Evolutionary conservation across 2,797 vertebrate species (phyloP), one percentile per base, ranked within the genome.

Genomic region (Scarus forsteni): DNA sequence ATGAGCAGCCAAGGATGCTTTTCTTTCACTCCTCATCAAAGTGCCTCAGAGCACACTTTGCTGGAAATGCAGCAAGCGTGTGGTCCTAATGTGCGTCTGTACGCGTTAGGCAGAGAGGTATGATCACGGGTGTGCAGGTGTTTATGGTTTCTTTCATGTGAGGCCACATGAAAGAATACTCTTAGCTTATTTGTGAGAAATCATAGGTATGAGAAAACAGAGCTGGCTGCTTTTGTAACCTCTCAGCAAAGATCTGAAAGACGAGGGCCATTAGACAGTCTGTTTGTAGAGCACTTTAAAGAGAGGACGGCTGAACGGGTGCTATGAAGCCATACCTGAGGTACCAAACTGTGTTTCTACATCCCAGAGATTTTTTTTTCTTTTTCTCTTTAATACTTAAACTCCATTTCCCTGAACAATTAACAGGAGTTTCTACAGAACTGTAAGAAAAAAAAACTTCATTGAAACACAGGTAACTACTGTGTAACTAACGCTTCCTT

Each of bases 1-100:
- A 84, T 59, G 65, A 77, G 61, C 59, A 86, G 66, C 76, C 79
- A 86, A 86, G 85, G 83, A 74, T 80, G 71, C 79, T 74, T 75
- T 72, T 67, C 74, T 85, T 88, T 83, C 82, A 73, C 81, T 85
- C 77, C 73, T 66, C 59, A 85, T 90, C 80, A 88, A 90, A 84
- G 75, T 84, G 70, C 70, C 72, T 73, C 46, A 45, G 52, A 84
- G 83, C 67, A 62, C 64, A 77, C 27, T 73, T 82, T 50, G 56
- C 79, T 82, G 62, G 76, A 48, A 80, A 53, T 73, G 50, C 40
- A 18, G 34, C 9, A 10, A 18, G 38, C 10, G 15, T 53, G 10
- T 39, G 43, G 8, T 10, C 45, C 9, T 38, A 39, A 54, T 39
- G 3, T 61, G 57, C 66, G 54, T 27, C 10, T 15, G 0, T 39